Base-by-base conservation (phyloP, 2,888 invertebrate species). In the Morpho achilles region DNA sequence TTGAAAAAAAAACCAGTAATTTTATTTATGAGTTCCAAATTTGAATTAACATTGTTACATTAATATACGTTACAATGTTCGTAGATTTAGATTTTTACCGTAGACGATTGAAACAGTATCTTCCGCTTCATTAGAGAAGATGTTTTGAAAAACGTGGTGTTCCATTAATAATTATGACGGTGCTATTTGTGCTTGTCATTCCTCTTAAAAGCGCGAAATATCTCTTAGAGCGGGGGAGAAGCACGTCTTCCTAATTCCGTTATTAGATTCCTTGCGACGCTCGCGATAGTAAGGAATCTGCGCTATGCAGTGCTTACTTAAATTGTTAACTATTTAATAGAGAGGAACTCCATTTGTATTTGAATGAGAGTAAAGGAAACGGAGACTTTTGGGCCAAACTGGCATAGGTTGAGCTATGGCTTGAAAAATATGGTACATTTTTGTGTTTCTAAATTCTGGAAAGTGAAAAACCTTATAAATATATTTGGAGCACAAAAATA, bases 161-260 rank as follows among this genome's bases (percentile, higher is more conserved):
- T 43, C 43, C 45, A 52, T 45, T 32, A 52, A 39, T 45, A 52
- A 52, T 32, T 7, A 44, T 32, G 10, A 7, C 44, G 45, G 42
- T 8, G 48, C n/a, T 54, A 54, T 54, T 54, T 54, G 23, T 42
- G 10, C 41, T 54, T 48, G 41, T 32, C 48, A 48, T 48, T 48
- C 48, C 42, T 54, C 54, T 56, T 47, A 23, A 61, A 60, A 53
- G 57, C 54, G 60, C 23, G 52, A 55, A 61, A 67, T 61, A 62
- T 60, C 59, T 65, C 44, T 53, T 49, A 23, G 52, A 61, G 62
- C 49, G 9, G 45, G 46, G 53, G 39, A 32, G 50, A 41, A 47
- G 61, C 67, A 65, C 67, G 67, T 69, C 64, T 60, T 66, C 63
- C 61, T 65, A 68, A 69, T 67, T 68, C 67, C 62, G 50, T 63